phyloP scores from a whole-genome alignment of 2,113 vertebrate genomes.

The Pelvicachromis taeniatus region DNA sequence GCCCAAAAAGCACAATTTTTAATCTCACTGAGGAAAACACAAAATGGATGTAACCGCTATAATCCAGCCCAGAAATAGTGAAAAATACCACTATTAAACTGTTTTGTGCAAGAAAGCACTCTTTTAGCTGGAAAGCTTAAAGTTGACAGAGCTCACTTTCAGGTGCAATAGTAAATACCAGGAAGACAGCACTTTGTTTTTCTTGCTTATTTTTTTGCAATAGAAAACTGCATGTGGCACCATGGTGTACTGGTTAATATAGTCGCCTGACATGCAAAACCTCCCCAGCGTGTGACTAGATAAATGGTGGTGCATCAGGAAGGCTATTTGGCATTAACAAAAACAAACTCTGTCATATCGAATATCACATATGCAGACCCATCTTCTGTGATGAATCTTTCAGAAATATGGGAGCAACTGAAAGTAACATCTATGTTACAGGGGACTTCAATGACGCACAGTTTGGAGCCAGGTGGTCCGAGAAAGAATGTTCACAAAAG shows the following conservation, averaged over 20 bases:
- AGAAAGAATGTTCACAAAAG: neutral
- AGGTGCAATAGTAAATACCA: neutral
- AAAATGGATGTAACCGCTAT: neutral
- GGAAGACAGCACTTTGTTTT: neutral
- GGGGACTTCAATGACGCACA: neutral
- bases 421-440: neutral
- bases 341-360: neutral
- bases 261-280: neutral
- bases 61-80: accelerated
- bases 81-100: neutral
- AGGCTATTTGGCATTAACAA: neutral
- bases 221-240: neutral
- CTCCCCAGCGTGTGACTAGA: neutral
- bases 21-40: neutral
- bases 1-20: neutral
- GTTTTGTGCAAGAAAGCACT: neutral
- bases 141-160: neutral
- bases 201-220: neutral
- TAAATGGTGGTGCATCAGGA: neutral
- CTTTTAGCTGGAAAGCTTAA: neutral
- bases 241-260: neutral
- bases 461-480: neutral
- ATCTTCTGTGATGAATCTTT: neutral
- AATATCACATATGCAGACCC: neutral
- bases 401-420: neutral